A percentile compares a stretch with the other conserved stretches of the same genome.
phyloP scores from a whole-genome alignment of 2,888 invertebrate species.

The Aleiodes alternator region DNA sequence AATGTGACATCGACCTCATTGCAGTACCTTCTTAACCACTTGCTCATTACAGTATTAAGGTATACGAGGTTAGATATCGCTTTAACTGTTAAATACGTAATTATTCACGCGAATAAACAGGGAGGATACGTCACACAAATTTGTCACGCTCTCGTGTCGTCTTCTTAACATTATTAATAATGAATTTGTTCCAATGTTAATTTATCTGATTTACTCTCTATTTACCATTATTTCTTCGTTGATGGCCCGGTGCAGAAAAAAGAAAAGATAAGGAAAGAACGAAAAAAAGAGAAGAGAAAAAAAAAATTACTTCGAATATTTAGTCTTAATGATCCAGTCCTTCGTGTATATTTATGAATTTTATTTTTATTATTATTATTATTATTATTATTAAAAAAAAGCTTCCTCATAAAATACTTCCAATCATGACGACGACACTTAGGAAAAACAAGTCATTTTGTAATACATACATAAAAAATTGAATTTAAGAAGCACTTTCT shows the following conservation, averaged over 20 bases:
- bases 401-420: conserved; percentile 31
- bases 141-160: conserved; percentile 67
- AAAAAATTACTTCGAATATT: conserved; percentile 27
- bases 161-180: background rate
- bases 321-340: conserved; percentile 5
- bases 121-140: conserved; percentile 67
- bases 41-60: conserved; percentile 76
- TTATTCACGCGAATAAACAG: conserved; percentile 70
- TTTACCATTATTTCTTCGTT: no score
- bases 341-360: conserved; percentile 20
- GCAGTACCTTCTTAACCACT: conserved; percentile 73
- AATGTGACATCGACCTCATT: conserved; percentile 65
- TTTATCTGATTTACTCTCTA: background rate
- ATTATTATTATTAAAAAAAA: conserved; percentile 8
- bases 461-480: no score
- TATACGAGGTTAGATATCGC: conserved; percentile 75
- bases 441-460: background rate
- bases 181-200: no score
- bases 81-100: conserved; percentile 75
- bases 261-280: no score
- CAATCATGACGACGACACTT: conserved; percentile 30
- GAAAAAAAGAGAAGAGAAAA: no score
- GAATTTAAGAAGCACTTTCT: no score
- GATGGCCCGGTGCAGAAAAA: conserved; percentile 1
- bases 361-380: no score